Percentiles rank a stretch among this genome's conserved stretches.
Evolutionary conservation across 92 coral and sea anemone species (phyloP).

Genomic region (Plumapathes pennacea): DNA sequence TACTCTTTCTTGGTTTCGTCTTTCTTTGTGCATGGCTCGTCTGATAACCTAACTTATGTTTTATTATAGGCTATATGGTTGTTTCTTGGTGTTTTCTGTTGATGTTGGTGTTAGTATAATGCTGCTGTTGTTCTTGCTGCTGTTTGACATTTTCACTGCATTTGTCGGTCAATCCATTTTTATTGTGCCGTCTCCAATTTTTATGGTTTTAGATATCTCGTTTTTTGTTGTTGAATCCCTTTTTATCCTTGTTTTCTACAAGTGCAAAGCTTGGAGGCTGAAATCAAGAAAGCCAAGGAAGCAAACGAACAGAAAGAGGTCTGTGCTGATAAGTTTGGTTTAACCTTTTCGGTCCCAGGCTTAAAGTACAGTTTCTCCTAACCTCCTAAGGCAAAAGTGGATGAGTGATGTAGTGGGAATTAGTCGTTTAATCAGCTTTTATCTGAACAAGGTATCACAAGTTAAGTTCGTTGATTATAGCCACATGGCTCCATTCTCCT

Average conservation of each 20-base stretch:
- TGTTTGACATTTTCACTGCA: no score
- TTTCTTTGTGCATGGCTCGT: no score
- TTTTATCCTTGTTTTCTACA: not conserved
- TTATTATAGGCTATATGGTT: no score
- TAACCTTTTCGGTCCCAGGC: constrained; percentile 11
- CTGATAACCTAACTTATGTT: no score
- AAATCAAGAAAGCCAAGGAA: constrained; percentile 11
- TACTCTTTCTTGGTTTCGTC: no score
- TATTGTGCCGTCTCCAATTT: no score
- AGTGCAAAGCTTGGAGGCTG: constrained; percentile 14
- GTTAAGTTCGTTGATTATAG: constrained; percentile 63
- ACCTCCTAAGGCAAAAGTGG: constrained; percentile 18
- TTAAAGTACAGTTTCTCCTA: constrained; percentile 6
- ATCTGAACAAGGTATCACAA: constrained; percentile 19
- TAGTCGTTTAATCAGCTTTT: constrained; percentile 5
- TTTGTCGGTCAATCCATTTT: no score
- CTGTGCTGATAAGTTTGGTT: constrained; percentile 29
- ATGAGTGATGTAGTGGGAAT: constrained; percentile 1
- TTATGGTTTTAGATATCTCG: no score
- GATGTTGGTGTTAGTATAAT: no score
- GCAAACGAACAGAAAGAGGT: constrained; percentile 53
- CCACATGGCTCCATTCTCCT: constrained; percentile 93
- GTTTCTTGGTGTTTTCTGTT: no score
- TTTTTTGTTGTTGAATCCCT: no score
- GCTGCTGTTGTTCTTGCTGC: no score